Evolutionary conservation across 2,113 vertebrate species (phyloP), one percentile per base, ranked within the genome.

Genomic region (Aplodontia rufa): DNA sequence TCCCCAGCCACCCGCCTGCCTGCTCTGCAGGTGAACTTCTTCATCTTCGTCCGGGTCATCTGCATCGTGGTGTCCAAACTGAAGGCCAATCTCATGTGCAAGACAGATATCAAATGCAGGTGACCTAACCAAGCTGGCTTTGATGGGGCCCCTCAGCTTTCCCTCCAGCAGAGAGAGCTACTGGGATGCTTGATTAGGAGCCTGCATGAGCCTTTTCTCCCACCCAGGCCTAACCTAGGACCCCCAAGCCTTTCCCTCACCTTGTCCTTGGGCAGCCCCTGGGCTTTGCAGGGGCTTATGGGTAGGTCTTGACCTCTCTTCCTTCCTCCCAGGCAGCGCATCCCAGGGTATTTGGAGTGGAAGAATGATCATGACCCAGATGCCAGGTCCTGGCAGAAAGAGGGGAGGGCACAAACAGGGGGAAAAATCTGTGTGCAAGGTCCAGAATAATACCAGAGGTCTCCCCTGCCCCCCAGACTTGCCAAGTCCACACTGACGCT

Each of bases 61-160:
- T 99, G 98, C 91, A 99, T 99, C 17, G 98, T 99, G 84, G 98
- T 99, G 71, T 99, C 99, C 90, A 99, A 99, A 96, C 98, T 99
- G 80, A 99, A 99, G 92, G 99, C 99, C 95, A 99, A 99, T 89
- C 98, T 99, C 97, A 99, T 99, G 99, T 99, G 99, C 96, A 98
- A 99, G 97, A 99, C 98, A 3, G 99, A 99, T 95, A 99, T 99
- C 98, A 99, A 99, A 97, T 99, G 99, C 99, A 99, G 99, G 99
- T 99, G 98, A 96, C 0, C 3, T 47, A 6, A 26, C 35, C 8
- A 30, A 49, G 85, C 17, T 24, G 16, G 49, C 45, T 32, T 26
- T 9, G 51, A 24, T 3, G 35, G 69, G 51, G 19, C 1, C 37
- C 79, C 64, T 42, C 19, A 2, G 37, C 37, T 35, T 45, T 32